Evolutionary conservation across 2,888 invertebrate genomes (phyloP).

Genomic region (Scaptomyza flava): DNA sequence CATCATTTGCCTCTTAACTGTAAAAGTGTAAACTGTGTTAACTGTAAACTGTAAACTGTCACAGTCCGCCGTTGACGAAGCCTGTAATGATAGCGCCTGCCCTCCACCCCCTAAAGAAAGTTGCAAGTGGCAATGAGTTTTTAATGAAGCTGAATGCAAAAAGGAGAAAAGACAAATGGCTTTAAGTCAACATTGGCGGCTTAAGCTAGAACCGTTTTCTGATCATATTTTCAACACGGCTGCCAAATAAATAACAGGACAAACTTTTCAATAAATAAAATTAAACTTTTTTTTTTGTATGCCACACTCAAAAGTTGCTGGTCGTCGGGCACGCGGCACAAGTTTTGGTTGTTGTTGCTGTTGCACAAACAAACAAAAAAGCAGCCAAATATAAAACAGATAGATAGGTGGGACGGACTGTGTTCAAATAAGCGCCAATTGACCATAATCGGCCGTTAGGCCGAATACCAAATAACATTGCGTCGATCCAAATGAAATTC

Average conservation of each 20-base stretch:
- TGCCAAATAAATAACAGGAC: constrained; percentile 73
- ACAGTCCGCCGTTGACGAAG: constrained; percentile 31
- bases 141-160: constrained; percentile 64
- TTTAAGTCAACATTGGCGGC: constrained; percentile 41
- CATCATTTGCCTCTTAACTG: constrained; percentile 55
- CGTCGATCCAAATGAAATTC: constrained; percentile 10
- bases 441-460: constrained; percentile 70
- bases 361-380: constrained; percentile 49
- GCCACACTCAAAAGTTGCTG: constrained; percentile 62
- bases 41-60: constrained; percentile 32
- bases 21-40: constrained; percentile 30
- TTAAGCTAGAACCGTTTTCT: constrained; percentile 39
- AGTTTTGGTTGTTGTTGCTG: constrained; percentile 51
- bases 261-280: constrained; percentile 80
- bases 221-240: constrained; percentile 73
- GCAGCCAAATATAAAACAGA: constrained; percentile 7
- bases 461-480: constrained; percentile 28
- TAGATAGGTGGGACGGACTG: constrained; percentile 8
- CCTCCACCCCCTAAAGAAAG: constrained; percentile 31
- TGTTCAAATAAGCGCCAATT: constrained; percentile 74
- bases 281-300: constrained; percentile 57
- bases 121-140: constrained; percentile 74
- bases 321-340: constrained; percentile 63
- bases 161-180: constrained; percentile 47
- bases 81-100: not conserved